Evolutionary conservation across 2,797 vertebrate genomes (phyloP).

Genomic region (Orientallactaga sibirica): DNA sequence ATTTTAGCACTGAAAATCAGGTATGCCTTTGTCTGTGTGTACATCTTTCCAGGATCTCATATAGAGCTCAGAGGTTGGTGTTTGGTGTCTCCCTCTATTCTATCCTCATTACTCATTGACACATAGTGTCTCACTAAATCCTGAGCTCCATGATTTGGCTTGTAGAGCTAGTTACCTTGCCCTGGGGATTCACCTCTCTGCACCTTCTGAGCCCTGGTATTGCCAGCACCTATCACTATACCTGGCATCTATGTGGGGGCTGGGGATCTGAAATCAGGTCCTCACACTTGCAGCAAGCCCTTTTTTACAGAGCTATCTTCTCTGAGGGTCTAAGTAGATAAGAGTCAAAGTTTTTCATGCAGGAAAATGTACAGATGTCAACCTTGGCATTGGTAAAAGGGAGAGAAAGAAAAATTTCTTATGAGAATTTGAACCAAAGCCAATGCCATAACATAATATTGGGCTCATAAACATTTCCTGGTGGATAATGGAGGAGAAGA

Average conservation of each 20-base stretch:
- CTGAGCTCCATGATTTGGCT: too few relatives aligned
- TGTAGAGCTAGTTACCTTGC: too few relatives aligned
- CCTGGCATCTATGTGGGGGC: too few relatives aligned
- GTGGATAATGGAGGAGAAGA: too few relatives aligned
- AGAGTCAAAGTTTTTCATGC: background rate
- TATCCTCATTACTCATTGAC: background rate
- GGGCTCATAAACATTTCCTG: too few relatives aligned
- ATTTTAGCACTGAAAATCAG: background rate
- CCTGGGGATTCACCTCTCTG: too few relatives aligned
- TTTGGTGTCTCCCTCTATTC: background rate
- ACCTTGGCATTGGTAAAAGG: background rate
- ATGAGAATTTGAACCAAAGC: conserved; percentile 1
- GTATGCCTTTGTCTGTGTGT: background rate
- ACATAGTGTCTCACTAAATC: too few relatives aligned
- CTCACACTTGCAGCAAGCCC: too few relatives aligned
- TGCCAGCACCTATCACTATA: too few relatives aligned
- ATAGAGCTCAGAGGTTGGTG: background rate
- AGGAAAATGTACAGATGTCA: background rate
- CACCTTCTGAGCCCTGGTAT: too few relatives aligned
- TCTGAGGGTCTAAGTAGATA: background rate
- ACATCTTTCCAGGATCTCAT: background rate
- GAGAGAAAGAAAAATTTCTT: conserved; percentile 19
- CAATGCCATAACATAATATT: background rate
- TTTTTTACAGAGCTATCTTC: too few relatives aligned
- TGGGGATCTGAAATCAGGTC: too few relatives aligned